These are phyloP conservation scores for Psammodynastes pulverulentus DNA, from an alignment of 2,113 vertebrate genomes.

Conservation along the genomic window DNA sequence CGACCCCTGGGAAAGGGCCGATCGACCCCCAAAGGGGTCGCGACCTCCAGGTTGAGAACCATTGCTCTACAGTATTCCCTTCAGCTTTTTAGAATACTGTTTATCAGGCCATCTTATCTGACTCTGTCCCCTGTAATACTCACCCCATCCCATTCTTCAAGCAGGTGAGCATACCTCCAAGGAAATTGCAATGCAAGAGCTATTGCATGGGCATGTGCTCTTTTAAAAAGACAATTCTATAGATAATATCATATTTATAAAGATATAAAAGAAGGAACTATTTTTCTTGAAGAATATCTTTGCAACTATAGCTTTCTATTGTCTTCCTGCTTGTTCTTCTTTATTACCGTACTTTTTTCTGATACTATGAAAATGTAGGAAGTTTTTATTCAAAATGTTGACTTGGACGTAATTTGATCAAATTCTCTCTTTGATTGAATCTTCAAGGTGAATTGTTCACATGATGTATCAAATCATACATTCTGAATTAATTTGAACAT, in stretches of 20 bases:
- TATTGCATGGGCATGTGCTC: background rate
- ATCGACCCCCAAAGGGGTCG: no score
- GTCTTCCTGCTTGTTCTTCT: background rate
- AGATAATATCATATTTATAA: background rate
- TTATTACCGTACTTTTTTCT: background rate
- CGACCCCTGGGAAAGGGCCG: no score
- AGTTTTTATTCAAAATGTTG: background rate
- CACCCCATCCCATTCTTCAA: background rate
- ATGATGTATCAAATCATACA: background rate
- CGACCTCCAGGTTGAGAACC: no score
- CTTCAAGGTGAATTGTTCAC: background rate
- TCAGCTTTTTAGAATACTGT: background rate
- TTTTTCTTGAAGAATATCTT: background rate
- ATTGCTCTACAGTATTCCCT: background rate
- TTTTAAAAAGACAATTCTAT: background rate
- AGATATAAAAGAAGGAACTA: background rate
- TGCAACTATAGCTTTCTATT: background rate
- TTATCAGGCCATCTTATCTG: background rate
- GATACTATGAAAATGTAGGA: background rate
- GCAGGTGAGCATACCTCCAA: background rate
- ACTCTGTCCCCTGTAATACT: background rate
- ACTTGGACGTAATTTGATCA: background rate
- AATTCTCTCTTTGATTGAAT: background rate
- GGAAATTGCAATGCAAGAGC: background rate
- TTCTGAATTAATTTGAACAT: background rate